Percentiles rank a stretch among this genome's conserved stretches.
These are phyloP conservation scores for Zalophus californianus DNA, from an alignment of 2,797 vertebrate genomes.

Conservation along the genomic window DNA sequence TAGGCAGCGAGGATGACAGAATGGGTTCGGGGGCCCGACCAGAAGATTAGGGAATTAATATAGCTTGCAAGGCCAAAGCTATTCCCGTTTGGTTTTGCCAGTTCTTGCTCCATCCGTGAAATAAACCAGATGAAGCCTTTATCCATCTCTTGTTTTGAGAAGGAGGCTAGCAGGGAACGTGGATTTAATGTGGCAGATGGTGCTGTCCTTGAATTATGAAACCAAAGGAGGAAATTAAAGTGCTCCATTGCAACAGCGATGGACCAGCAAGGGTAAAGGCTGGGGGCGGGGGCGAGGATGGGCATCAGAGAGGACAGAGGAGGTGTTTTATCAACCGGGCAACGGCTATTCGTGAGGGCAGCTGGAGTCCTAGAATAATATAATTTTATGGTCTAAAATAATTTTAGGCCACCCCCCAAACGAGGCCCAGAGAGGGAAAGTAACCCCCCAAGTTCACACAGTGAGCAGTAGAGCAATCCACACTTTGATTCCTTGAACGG, in stretches of 20 bases:
- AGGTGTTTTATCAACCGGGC: neutral
- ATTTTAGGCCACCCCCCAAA: neutral
- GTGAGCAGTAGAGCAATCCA: neutral
- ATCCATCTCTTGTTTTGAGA: conserved; percentile 23
- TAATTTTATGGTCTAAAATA: neutral
- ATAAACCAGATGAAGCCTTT: neutral
- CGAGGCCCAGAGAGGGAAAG: neutral
- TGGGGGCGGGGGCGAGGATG: no score
- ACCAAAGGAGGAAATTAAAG: conserved; percentile 43
- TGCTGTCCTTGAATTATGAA: conserved; percentile 59
- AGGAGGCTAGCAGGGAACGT: neutral
- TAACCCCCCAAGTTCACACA: neutral
- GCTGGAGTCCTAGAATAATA: neutral
- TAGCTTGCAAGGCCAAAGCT: neutral
- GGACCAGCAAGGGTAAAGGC: neutral
- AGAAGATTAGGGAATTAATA: neutral
- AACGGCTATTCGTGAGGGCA: neutral
- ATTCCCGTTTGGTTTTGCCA: neutral
- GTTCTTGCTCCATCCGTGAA: neutral
- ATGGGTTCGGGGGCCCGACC: neutral
- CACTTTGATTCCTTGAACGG: neutral
- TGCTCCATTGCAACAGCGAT: neutral
- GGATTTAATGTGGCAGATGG: conserved; percentile 64
- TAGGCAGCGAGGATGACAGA: neutral
- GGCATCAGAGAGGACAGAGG: neutral